Base-by-base conservation (phyloP, 1,140 invertebrate genomes). In the Rhyacophila brunnea region DNA sequence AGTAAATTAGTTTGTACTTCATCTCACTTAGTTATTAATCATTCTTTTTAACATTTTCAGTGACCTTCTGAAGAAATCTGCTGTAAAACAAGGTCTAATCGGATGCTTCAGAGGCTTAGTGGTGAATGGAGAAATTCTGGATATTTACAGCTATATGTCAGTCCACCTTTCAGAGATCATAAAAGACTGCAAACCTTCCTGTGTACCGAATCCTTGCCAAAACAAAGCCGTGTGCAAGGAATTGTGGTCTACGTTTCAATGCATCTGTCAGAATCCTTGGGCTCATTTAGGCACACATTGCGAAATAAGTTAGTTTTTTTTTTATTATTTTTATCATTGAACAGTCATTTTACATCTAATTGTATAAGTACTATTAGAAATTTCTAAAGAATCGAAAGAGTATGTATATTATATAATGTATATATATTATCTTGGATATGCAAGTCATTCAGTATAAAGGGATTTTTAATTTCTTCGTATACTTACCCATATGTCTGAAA, bases 111-210 rank as follows among this genome's bases (percentile, higher is more conserved):
- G 93, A 67, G 93, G 93, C 15, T 75, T 96, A 32, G 90, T 94
- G 0, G 92, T 96, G 11, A 96, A 96, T 70, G 90, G 91, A 14
- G 88, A 92, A 78, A 90, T 94, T 56, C 71, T 95, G 19, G 91
- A 96, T 70, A 91, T 97, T 60, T 92, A 93, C 71, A 90, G 89
- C 67, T 94, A 95, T 74, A 93, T 94, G 90, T 93, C 90, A n/a
- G 89, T 93, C 48, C 90, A 92, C 74, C 75, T 92, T 35, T 91
- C 89, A 35, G 90, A 93, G 75, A 93, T 96, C 52, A 92, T 93
- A 35, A 91, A 90, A 72, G 92, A 94, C 70, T 97, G 94, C 70
- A 92, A 91, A 70, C 92, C 93, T 3, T 94, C 91, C 0, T 97
- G 94, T 77, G 91, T 93, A 64, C 91, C 93, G 0, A 94, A 95